Percentiles rank a stretch among this genome's conserved stretches.
Conservation (phyloP, 2,888 invertebrate species). For the Phlogophora meticulosa region DNA sequence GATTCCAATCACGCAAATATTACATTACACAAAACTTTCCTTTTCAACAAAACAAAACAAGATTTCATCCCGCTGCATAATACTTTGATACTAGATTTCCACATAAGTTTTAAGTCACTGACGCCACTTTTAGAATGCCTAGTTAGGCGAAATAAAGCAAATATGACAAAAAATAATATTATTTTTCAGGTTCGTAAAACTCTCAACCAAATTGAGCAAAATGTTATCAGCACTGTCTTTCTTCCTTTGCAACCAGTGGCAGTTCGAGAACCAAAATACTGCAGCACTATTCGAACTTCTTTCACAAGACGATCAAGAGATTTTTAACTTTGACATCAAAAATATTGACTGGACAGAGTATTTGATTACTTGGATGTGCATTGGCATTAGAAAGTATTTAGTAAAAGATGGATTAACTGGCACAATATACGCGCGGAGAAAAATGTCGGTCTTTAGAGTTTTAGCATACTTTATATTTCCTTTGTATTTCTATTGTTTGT, state of each 20-base stretch:
- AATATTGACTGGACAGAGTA: constrained; percentile 29
- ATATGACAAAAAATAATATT: neutral
- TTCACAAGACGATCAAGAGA: constrained; percentile 7
- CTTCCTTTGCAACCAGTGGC: neutral
- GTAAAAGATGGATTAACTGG: constrained; percentile 24
- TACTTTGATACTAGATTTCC: no score
- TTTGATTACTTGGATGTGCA: accelerated
- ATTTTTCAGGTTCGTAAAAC: constrained; percentile 25
- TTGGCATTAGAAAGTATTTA: constrained; percentile 25
- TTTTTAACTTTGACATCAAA: constrained; percentile 32
- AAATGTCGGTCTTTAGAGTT: neutral
- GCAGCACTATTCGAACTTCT: constrained; percentile 11
- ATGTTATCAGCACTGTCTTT: neutral
- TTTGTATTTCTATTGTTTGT: no score
- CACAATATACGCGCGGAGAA: constrained; percentile 9
- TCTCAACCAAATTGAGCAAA: constrained; percentile 6
- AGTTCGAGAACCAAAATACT: constrained; percentile 25
- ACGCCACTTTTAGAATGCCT: no score
- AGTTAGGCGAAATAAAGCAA: no score
- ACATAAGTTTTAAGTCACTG: no score
- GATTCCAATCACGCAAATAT: no score
- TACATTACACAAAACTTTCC: no score
- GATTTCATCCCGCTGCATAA: no score
- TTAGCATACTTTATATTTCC: no score
- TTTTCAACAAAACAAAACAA: no score